Percentiles rank a stretch among this genome's conserved stretches.
These are phyloP conservation scores for Numida meleagris DNA, from an alignment of 2,113 vertebrate genomes.

Conservation along the genomic window DNA sequence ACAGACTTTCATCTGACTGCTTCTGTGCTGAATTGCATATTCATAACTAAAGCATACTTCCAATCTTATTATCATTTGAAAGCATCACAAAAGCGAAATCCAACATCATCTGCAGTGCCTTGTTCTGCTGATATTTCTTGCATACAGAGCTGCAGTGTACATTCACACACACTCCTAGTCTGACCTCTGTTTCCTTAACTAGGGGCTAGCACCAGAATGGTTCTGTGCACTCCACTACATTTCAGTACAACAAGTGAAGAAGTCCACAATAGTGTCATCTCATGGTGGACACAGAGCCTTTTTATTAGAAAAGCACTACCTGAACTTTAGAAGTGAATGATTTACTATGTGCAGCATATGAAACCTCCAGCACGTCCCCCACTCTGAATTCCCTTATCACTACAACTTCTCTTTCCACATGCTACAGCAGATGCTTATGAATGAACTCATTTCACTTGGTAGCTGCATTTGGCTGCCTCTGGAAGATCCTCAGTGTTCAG, in stretches of 20 bases:
- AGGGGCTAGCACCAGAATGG: not conserved
- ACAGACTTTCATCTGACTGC: not conserved
- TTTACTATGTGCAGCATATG: rapidly evolving
- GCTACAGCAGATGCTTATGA: not conserved
- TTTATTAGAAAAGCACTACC: not conserved
- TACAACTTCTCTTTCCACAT: not conserved
- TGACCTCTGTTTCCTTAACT: not conserved
- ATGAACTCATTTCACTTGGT: not conserved
- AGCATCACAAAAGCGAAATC: not conserved
- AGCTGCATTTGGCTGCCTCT: not conserved
- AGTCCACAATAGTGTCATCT: not conserved
- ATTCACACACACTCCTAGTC: not conserved
- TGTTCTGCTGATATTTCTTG: not conserved
- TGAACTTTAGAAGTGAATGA: not conserved
- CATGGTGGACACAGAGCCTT: not conserved
- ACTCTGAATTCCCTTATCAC: not conserved
- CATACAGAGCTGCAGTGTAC: not conserved
- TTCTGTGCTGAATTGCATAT: not conserved
- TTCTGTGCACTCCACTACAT: not conserved
- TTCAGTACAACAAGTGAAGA: not conserved
- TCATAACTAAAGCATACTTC: not conserved
- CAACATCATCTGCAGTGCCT: not conserved
- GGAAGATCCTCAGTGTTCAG: not conserved
- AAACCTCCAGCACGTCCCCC: not conserved
- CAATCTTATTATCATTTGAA: not conserved